phyloP scores from a whole-genome alignment of 2,888 invertebrate genomes.

The Heteropelma amictum region DNA sequence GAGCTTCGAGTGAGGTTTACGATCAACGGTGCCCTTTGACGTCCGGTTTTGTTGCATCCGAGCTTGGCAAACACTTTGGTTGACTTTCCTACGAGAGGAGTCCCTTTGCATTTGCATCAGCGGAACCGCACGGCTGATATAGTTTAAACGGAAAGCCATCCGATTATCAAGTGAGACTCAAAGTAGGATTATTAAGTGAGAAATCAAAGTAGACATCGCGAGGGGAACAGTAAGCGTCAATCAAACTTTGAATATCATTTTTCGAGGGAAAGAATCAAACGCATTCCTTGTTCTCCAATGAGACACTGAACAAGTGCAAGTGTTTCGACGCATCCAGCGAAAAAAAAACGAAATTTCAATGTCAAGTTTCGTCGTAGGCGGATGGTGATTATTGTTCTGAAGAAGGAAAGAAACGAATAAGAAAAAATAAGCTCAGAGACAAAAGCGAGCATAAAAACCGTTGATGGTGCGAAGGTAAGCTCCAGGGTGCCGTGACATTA shows the following conservation, averaged over 20 bases:
- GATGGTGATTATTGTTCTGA: no score
- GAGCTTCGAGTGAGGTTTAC: slow-evolving; percentile 74
- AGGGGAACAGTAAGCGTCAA: no score
- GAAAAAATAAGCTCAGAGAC: not conserved
- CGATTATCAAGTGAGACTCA: no score
- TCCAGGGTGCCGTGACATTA: not conserved
- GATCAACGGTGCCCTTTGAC: slow-evolving; percentile 71
- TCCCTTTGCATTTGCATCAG: slow-evolving; percentile 38
- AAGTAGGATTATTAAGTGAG: no score
- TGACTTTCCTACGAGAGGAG: not conserved
- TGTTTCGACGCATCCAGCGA: no score
- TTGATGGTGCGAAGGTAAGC: slow-evolving; percentile 11
- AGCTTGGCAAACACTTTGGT: slow-evolving; percentile 43
- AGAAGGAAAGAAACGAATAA: not conserved
- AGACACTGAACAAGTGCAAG: no score
- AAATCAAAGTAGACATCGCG: no score
- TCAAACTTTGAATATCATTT: no score
- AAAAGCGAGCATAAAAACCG: not conserved
- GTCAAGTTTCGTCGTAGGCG: no score
- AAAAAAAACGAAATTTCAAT: no score
- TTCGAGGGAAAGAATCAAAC: no score
- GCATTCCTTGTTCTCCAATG: no score
- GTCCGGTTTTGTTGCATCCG: slow-evolving; percentile 45
- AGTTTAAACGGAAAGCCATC: not conserved
- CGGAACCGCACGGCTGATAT: slow-evolving; percentile 12